Evolutionary conservation across 1,140 invertebrate genomes (phyloP), one percentile per base, ranked within the genome.

Genomic region (Apis laboriosa): DNA sequence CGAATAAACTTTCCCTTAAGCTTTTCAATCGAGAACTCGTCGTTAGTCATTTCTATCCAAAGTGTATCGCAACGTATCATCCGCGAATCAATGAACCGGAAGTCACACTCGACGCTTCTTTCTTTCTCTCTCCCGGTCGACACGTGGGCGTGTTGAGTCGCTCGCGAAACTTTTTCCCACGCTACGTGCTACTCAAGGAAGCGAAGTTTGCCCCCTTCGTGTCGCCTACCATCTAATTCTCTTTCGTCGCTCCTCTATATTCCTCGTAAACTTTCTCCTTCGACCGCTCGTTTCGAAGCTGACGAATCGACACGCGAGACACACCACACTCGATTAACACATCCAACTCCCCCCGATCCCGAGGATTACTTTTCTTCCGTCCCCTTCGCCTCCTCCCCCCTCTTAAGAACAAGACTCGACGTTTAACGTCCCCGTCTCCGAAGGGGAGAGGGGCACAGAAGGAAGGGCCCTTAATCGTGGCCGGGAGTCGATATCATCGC

Each of bases 401-500:
- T 43, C 34, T 4, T 7, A 43, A 43, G 34, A 70, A 73, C 72
- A 84, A 77, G 70, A 82, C 15, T 7, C 84, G 51, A 75, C 84
- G 80, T 74, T 81, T 67, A 79, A 78, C 77, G 80, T 73, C 60
- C 79, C 87, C n/a, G n/a, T n/a, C 88, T 63, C 86, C 34, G 34
- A 34, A 4, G 34, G 34, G 34, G 34, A 3, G 34, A 28, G 28
- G 28, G 28, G 28, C 28, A 28, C 28, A 28, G 28, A 4, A 34
- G 34, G 34, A 34, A 34, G 34, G 34, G 3, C 34, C 90, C 88
- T 86, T 86, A 86, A 90, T 86, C 78, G 87, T 53, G 72, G 19
- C 43, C 58, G 67, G 34, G 73, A 86, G 88, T 89, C 91, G 84
- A 90, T 92, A 91, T 90, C 90, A 86, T 83, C 88, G 89, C 86